These are phyloP conservation scores for Ceyx melanurus DNA, from an alignment of 2,113 vertebrate species.

Conservation along the genomic window DNA sequence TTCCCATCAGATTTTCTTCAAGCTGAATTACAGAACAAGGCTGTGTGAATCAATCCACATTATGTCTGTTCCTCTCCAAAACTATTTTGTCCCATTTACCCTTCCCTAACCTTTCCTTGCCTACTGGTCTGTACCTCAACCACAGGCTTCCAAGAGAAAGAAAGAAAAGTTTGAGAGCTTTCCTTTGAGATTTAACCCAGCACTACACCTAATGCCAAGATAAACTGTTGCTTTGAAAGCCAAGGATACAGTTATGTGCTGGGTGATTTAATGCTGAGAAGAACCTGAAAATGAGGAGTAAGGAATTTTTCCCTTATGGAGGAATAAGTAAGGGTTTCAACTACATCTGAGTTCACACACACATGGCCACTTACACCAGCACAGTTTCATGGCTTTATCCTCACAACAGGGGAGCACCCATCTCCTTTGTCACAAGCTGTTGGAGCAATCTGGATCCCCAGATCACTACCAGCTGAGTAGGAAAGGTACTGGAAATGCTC, in stretches of 20 bases:
- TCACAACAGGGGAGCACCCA: neutral
- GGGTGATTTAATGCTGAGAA: neutral
- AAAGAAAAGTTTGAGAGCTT: neutral
- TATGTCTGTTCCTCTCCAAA: neutral
- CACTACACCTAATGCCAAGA: neutral
- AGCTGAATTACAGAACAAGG: neutral
- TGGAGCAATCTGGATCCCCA: neutral
- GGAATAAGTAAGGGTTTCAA: neutral
- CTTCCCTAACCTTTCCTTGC: neutral
- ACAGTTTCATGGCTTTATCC: neutral
- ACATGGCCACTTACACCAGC: neutral
- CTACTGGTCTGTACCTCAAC: neutral
- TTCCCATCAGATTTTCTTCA: neutral
- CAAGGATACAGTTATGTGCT: neutral
- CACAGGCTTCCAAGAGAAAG: neutral
- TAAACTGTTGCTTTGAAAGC: neutral
- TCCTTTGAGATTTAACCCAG: neutral
- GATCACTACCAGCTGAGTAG: neutral
- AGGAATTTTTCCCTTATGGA: neutral
- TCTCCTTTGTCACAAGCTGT: neutral
- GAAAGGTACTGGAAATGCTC: neutral
- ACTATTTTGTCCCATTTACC: neutral
- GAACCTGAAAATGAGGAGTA: neutral
- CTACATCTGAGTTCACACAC: neutral
- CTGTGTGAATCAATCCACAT: neutral